Conservation (phyloP, 2,797 vertebrate species). For the Botia almorhae region DNA sequence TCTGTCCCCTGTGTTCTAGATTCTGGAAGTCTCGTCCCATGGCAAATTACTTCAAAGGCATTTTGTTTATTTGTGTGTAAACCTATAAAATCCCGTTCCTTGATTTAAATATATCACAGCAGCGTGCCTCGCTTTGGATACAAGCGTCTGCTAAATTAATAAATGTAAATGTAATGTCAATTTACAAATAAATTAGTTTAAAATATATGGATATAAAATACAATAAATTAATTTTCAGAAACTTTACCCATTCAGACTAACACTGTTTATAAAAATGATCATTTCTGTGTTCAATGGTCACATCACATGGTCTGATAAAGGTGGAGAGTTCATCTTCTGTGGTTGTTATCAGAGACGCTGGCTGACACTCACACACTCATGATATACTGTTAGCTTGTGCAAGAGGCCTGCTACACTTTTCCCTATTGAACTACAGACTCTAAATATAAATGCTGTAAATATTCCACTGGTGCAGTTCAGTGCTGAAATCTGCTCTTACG, state of each 20-base stretch:
- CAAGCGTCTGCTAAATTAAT: too few relatives aligned
- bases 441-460: conserved; percentile 63
- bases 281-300: conserved; percentile 26
- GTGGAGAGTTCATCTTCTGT: conserved; percentile 39
- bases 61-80: too few relatives aligned
- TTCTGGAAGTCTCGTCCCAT: too few relatives aligned
- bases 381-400: conserved; percentile 51
- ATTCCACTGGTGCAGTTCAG: conserved; percentile 44
- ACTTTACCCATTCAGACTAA: conserved; percentile 1
- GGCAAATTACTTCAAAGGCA: too few relatives aligned
- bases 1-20: too few relatives aligned
- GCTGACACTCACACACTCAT: conserved; percentile 30
- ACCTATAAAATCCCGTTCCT: too few relatives aligned
- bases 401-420: conserved; percentile 16
- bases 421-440: conserved; percentile 32
- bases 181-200: not conserved
- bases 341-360: conserved; percentile 54
- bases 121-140: conserved; percentile 61
- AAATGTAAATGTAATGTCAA: too few relatives aligned
- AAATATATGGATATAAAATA: not conserved
- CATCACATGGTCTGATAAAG: conserved; percentile 29
- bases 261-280: not conserved
- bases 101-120: conserved; percentile 72
- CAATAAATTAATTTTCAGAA: conserved; percentile 29
- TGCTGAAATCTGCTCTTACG: conserved; percentile 47